Conservation (phyloP, 2,113 vertebrate genomes). For the Typhlomys cinereus region DNA sequence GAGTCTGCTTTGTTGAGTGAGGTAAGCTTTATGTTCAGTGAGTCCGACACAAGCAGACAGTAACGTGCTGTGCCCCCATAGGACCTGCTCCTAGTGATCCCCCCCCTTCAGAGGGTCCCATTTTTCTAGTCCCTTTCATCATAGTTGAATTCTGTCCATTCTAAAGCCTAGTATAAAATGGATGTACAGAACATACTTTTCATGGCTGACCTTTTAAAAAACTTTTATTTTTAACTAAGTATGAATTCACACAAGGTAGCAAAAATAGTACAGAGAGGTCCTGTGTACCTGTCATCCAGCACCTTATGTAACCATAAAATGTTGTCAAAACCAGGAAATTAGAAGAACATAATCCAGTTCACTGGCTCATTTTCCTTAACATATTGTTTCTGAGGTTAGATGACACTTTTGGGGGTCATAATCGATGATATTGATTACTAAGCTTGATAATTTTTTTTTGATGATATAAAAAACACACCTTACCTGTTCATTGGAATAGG, state of each 20-base stretch:
- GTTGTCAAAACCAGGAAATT: neutral
- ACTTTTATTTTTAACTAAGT: slow-evolving; percentile 36
- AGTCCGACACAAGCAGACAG: neutral
- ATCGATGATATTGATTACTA: neutral
- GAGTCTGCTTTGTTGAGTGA: neutral
- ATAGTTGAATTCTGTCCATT: neutral
- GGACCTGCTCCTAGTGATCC: neutral
- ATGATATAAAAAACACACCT: neutral
- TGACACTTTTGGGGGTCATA: neutral
- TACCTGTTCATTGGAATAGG: neutral
- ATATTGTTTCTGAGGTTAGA: neutral
- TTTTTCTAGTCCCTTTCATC: neutral
- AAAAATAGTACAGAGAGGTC: slow-evolving; percentile 17
- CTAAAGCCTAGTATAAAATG: neutral
- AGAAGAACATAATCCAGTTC: neutral
- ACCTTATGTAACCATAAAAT: neutral
- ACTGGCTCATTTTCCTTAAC: neutral
- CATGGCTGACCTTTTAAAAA: neutral
- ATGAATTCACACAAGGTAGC: slow-evolving; percentile 29
- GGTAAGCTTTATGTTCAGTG: neutral
- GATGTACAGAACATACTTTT: neutral
- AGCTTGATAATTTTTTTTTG: slow-evolving; percentile 23
- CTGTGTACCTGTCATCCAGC: neutral
- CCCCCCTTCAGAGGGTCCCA: neutral
- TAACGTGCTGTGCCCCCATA: neutral